These are phyloP conservation scores for Ophion ellenae DNA, from an alignment of 2,888 invertebrate genomes.

Conservation along the genomic window DNA sequence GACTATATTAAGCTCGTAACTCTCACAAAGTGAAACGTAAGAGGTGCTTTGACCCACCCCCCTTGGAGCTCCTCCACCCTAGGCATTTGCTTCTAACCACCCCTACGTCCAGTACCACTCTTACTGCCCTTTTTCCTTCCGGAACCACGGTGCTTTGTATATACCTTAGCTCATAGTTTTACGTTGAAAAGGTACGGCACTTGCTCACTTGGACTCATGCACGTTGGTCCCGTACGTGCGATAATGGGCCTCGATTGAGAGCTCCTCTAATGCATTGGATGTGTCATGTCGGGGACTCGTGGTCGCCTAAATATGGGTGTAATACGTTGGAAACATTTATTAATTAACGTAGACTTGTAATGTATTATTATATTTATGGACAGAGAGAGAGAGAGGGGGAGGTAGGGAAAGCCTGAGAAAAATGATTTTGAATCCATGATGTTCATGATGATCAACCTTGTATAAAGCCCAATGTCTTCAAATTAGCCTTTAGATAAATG, in stretches of 20 bases:
- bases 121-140: slow-evolving; percentile 20
- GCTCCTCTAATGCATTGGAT: slow-evolving; percentile 27
- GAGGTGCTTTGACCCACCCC: slow-evolving; percentile 69
- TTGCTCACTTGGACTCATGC: slow-evolving; percentile 64
- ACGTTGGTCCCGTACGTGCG: slow-evolving; percentile 41
- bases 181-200: slow-evolving; percentile 67
- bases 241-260: slow-evolving; percentile 38
- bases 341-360: neutral
- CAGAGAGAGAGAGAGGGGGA: too few relatives aligned
- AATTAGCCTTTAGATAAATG: too few relatives aligned
- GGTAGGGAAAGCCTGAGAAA: too few relatives aligned
- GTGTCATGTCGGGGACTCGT: neutral
- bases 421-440: too few relatives aligned
- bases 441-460: too few relatives aligned
- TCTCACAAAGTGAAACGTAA: slow-evolving; percentile 80
- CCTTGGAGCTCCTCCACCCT: slow-evolving; percentile 19
- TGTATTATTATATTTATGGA: neutral
- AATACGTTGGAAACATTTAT: neutral
- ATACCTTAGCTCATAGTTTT: slow-evolving; percentile 65
- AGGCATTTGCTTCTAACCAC: slow-evolving; percentile 58
- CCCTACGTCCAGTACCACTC: slow-evolving; percentile 15
- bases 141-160: slow-evolving; percentile 60
- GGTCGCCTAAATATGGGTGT: neutral
- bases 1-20: slow-evolving; percentile 80
- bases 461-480: too few relatives aligned